Evolutionary conservation across 2,888 invertebrate species (phyloP).

Genomic region (Thereva nobilitata): DNA sequence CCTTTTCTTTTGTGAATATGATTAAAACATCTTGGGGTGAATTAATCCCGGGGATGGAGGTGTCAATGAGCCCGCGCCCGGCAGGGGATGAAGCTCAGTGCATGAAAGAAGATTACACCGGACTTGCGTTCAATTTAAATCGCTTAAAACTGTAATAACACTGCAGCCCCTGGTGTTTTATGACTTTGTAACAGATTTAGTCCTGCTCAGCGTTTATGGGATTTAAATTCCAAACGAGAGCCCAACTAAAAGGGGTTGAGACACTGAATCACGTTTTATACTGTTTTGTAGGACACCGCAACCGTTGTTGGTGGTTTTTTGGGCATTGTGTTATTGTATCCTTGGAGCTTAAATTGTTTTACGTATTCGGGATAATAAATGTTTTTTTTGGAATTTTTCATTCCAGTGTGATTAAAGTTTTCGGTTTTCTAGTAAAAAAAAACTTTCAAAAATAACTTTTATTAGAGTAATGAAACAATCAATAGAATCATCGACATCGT

Average conservation of each 20-base stretch:
- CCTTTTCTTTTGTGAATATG: constrained; percentile 24
- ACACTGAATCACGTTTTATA: no score
- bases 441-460: no score
- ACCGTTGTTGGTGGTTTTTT: no score
- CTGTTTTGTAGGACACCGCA: no score
- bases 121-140: constrained; percentile 46
- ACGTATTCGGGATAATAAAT: no score
- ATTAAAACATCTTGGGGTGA: constrained; percentile 22
- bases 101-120: constrained; percentile 44
- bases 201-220: constrained; percentile 44
- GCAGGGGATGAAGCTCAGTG: constrained; percentile 35
- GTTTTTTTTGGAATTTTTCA: no score
- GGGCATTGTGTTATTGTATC: no score
- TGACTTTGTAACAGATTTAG: constrained; percentile 46
- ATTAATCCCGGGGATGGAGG: constrained; percentile 8
- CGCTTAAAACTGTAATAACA: constrained; percentile 46
- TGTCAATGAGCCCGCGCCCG: constrained; percentile 8
- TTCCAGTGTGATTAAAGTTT: no score
- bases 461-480: no score
- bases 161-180: constrained; percentile 46
- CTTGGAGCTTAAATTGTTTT: no score
- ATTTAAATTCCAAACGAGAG: constrained; percentile 43
- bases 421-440: no score
- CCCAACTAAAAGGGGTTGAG: constrained; percentile 11
- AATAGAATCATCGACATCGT: no score